phyloP scores from a whole-genome alignment of 2,797 vertebrate species.

The Lutjanus campechanus region DNA sequence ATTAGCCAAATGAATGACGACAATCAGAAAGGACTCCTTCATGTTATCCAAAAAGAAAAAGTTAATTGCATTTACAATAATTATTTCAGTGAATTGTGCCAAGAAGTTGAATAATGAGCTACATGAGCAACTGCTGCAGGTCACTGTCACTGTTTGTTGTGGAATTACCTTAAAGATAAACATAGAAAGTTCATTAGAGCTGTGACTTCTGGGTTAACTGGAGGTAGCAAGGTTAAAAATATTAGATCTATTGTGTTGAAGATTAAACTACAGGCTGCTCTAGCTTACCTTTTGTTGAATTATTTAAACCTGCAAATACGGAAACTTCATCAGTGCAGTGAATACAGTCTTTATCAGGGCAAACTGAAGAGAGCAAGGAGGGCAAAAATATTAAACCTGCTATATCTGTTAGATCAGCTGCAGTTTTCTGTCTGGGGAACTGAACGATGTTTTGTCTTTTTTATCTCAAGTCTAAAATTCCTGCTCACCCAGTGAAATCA shows the following conservation, averaged over 20 bases:
- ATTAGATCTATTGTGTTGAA: slow-evolving; percentile 21
- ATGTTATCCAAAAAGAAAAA: too few relatives aligned
- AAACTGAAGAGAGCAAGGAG: background rate
- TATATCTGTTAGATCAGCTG: slow-evolving; percentile 23
- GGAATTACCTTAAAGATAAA: background rate
- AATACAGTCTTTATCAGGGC: background rate
- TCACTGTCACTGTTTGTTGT: background rate
- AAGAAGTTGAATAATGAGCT: background rate
- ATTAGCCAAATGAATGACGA: too few relatives aligned
- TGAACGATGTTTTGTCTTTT: slow-evolving; percentile 14
- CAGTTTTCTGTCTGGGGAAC: slow-evolving; percentile 14
- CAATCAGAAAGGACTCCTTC: too few relatives aligned
- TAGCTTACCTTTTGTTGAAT: slow-evolving; percentile 39
- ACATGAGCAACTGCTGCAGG: background rate
- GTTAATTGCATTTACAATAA: background rate
- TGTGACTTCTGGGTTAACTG: slow-evolving; percentile 4
- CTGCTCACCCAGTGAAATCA: slow-evolving; percentile 5
- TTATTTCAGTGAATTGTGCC: background rate
- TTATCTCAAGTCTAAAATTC: slow-evolving; percentile 30
- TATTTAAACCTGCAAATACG: slow-evolving; percentile 51
- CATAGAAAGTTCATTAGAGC: slow-evolving; percentile 28
- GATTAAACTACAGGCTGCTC: slow-evolving; percentile 29
- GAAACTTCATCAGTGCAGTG: slow-evolving; percentile 40
- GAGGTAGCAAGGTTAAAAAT: slow-evolving; percentile 36
- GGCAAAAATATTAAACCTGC: slow-evolving; percentile 15